Evolutionary conservation across 1,140 invertebrate species (phyloP).

Genomic region (Elymnias hypermnestra): DNA sequence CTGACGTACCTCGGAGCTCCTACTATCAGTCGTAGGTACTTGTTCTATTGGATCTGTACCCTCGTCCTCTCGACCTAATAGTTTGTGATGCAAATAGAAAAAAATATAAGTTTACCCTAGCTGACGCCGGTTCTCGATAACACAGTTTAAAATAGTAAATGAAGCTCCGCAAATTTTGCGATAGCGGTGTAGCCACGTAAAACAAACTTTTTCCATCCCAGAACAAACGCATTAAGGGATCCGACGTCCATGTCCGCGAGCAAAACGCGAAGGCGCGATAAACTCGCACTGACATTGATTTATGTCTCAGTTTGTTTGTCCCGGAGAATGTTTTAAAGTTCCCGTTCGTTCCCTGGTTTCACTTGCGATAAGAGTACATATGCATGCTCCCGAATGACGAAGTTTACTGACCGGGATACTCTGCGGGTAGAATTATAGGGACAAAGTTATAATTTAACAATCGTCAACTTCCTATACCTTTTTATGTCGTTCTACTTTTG

Average conservation of each 20-base stretch:
- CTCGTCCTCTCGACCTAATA: too few species aligned
- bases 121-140: conserved; percentile 17
- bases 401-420: conserved; percentile 24
- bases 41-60: too few species aligned
- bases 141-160: conserved; percentile 34
- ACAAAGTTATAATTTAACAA: too few species aligned
- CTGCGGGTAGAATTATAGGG: too few species aligned
- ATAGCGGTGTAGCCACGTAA: conserved; percentile 27
- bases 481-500: too few species aligned
- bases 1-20: too few species aligned
- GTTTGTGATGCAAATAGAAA: too few species aligned
- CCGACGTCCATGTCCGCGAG: conserved; percentile 37
- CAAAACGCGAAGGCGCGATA: conserved; percentile 51
- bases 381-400: conserved; percentile 46
- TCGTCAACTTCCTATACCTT: too few species aligned
- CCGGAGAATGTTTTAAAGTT: conserved; percentile 40
- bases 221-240: conserved; percentile 58
- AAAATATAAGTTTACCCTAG: too few species aligned
- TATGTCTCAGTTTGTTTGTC: conserved; percentile 62
- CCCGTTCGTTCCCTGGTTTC: conserved; percentile 40
- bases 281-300: conserved; percentile 60
- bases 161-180: conserved; percentile 23
- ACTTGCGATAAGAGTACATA: conserved; percentile 50
- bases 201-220: conserved; percentile 29
- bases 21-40: too few species aligned